Conservation (phyloP, 2,113 vertebrate genomes). For the Ptychochromis oligacanthus region DNA sequence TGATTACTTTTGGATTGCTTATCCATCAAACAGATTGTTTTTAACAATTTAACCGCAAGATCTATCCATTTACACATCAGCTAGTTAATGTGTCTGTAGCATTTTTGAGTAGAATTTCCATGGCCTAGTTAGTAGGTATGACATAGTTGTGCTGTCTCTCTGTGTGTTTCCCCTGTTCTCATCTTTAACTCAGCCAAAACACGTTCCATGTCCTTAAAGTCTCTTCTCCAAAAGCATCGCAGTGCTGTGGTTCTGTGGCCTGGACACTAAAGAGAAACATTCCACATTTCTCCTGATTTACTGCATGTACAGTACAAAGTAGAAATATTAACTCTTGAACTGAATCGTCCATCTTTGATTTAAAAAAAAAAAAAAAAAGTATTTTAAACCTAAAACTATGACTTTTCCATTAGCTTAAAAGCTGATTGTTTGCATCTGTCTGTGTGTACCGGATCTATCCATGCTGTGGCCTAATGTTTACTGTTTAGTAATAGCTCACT, state of each 20-base stretch:
- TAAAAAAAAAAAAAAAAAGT: no score
- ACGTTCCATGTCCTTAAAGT: conserved; percentile 1
- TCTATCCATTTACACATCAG: conserved; percentile 8
- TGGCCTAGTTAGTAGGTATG: conserved; percentile 61
- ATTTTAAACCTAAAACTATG: neutral
- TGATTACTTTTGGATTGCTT: conserved; percentile 41
- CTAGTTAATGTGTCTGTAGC: conserved; percentile 28
- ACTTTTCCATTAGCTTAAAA: neutral
- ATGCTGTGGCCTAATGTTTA: conserved; percentile 24
- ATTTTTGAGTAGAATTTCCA: conserved; percentile 40
- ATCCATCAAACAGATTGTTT: conserved; percentile 36
- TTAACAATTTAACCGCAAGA: neutral
- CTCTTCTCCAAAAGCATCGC: conserved; percentile 21
- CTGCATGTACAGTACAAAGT: neutral
- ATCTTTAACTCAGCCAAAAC: conserved; percentile 23
- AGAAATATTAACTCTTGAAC: neutral
- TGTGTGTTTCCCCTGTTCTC: conserved; percentile 39
- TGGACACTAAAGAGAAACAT: conserved; percentile 39
- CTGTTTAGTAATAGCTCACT: conserved; percentile 18
- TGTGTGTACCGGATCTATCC: conserved; percentile 11
- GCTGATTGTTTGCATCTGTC: conserved; percentile 21
- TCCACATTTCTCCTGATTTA: conserved; percentile 15
- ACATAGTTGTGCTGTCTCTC: conserved; percentile 53
- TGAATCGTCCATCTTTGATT: neutral
- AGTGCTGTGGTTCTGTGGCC: conserved; percentile 36